Evolutionary conservation across 1,140 invertebrate species (phyloP).

Genomic region (Coenobita brevimanus): DNA sequence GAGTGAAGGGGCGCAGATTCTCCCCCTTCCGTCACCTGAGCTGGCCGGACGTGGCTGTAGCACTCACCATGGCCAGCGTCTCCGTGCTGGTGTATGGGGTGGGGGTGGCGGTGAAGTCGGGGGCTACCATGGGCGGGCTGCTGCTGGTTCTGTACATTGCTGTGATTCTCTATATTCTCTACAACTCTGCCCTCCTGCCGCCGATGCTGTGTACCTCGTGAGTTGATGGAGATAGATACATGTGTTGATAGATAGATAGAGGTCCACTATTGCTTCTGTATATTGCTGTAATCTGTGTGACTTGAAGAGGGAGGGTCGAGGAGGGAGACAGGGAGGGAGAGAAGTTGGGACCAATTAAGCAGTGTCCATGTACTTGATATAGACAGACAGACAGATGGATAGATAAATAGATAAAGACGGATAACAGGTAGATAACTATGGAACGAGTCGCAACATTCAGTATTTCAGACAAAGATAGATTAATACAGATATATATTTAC

Average conservation of each 20-base stretch:
- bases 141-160: constrained; percentile 49
- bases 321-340: no score
- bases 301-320: no score
- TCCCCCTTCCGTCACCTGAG: background rate
- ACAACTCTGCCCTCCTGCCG: constrained; percentile 52
- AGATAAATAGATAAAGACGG: no score
- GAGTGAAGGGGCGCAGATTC: background rate
- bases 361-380: no score
- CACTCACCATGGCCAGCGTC: constrained; percentile 57
- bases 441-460: no score
- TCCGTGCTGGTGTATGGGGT: constrained; percentile 54
- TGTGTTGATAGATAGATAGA: background rate
- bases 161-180: constrained; percentile 54
- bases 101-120: constrained; percentile 24
- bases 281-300: no score
- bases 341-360: no score
- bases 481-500: no score
- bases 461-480: no score
- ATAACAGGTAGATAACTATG: no score
- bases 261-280: no score
- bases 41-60: constrained; percentile 18
- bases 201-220: constrained; percentile 49
- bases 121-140: constrained; percentile 51
- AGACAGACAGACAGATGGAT: no score
- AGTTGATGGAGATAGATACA: background rate